Percentiles rank a stretch among this genome's conserved stretches.
Conservation (phyloP, 2,797 vertebrate genomes). For the Oreochromis mossambicus region DNA sequence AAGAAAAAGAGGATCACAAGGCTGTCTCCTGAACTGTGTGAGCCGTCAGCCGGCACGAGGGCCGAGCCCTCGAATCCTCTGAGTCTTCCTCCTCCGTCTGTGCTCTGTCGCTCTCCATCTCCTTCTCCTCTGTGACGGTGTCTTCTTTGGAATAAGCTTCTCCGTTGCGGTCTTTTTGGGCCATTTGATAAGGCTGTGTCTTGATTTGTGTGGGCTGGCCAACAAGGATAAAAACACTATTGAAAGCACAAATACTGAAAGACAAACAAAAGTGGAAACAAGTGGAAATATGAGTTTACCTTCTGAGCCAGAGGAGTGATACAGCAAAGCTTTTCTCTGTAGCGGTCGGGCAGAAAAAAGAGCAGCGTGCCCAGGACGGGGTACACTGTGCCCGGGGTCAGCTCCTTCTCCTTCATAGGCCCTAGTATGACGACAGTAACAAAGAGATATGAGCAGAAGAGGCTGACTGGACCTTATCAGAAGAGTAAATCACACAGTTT, state of each 20-base stretch:
- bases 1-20: constrained; percentile 54
- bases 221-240: neutral
- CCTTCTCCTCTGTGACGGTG: constrained; percentile 40
- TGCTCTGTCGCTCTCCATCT: constrained; percentile 21
- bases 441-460: neutral
- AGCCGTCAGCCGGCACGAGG: constrained; percentile 19
- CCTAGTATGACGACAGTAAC: constrained; percentile 48
- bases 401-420: constrained; percentile 76
- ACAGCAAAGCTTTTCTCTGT: constrained; percentile 78
- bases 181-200: constrained; percentile 56
- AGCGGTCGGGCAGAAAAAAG: constrained; percentile 82
- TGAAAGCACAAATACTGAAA: neutral
- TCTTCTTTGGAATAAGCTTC: constrained; percentile 53
- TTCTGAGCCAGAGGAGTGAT: constrained; percentile 63
- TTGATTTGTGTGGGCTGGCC: constrained; percentile 47
- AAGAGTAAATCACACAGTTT: neutral
- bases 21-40: constrained; percentile 71
- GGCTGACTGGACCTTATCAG: neutral
- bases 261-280: neutral
- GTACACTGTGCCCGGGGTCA: constrained; percentile 85
- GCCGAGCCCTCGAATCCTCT: neutral
- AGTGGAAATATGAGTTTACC: constrained; percentile 58
- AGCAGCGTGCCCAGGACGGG: constrained; percentile 83
- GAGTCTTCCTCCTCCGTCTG: constrained; percentile 35
- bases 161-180: constrained; percentile 64